Percentiles rank a stretch among this genome's conserved stretches.
phyloP scores from a whole-genome alignment of 2,888 invertebrate species.

The Corythucha ciliata region DNA sequence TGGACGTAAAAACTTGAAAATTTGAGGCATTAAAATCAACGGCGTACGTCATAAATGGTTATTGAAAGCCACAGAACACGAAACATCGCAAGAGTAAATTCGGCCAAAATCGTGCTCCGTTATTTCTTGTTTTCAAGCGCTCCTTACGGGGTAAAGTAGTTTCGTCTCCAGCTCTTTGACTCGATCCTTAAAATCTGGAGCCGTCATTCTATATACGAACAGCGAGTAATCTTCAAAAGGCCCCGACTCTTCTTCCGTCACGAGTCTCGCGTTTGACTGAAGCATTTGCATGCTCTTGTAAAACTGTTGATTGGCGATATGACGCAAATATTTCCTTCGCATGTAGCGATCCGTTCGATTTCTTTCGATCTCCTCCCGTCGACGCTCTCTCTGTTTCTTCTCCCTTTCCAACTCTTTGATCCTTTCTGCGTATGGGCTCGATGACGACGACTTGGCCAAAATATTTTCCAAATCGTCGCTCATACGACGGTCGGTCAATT shows the following conservation, averaged over 20 bases:
- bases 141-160: constrained; percentile 63
- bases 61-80: not conserved
- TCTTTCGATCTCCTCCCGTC: constrained; percentile 62
- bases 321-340: constrained; percentile 57
- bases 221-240: constrained; percentile 76
- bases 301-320: constrained; percentile 71
- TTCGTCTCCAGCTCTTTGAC: constrained; percentile 71
- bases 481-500: constrained; percentile 5
- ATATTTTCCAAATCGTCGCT: constrained; percentile 8
- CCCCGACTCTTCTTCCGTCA: constrained; percentile 45
- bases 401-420: constrained; percentile 25
- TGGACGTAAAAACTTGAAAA: no score
- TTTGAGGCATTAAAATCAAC: no score
- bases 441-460: not conserved
- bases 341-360: constrained; percentile 57
- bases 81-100: no score
- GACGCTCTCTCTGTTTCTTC: constrained; percentile 42
- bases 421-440: constrained; percentile 18
- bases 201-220: constrained; percentile 74
- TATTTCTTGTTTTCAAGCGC: no score
- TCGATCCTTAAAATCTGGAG: constrained; percentile 73
- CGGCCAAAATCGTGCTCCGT: no score
- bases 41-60: not conserved
- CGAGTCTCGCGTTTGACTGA: constrained; percentile 62
- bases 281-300: constrained; percentile 77